phyloP scores from a whole-genome alignment of 2,888 invertebrate species.

The Phoenoteleia sp. region DNA sequence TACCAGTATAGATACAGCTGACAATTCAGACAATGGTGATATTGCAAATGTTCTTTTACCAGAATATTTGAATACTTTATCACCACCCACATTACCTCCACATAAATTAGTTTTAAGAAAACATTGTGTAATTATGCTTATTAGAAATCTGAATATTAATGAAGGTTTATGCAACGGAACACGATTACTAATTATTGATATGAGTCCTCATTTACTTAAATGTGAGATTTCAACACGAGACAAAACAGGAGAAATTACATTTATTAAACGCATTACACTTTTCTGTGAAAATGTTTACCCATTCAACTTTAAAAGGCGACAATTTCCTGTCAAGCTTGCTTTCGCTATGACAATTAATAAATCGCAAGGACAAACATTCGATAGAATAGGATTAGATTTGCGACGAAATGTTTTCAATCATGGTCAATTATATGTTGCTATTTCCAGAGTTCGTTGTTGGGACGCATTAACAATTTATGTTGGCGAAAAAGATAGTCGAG shows the following conservation, averaged over 20 bases:
- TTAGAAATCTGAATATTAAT: slow-evolving; percentile 14
- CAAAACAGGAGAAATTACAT: slow-evolving; percentile 5
- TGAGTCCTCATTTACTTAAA: neutral
- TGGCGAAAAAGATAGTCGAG: slow-evolving; percentile 43
- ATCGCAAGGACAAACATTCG: slow-evolving; percentile 11
- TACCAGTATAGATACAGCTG: slow-evolving; percentile 34
- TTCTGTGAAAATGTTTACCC: slow-evolving; percentile 7
- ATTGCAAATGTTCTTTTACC: slow-evolving; percentile 30
- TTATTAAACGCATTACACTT: neutral
- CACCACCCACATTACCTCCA: slow-evolving; percentile 19
- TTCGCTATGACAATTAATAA: slow-evolving; percentile 27
- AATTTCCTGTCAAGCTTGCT: slow-evolving; percentile 9
- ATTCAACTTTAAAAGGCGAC: neutral
- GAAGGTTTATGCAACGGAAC: slow-evolving; percentile 35
- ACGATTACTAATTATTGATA: neutral
- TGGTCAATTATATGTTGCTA: slow-evolving; percentile 24
- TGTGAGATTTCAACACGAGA: slow-evolving; percentile 70
- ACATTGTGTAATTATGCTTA: slow-evolving; percentile 30
- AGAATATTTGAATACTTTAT: slow-evolving; percentile 46
- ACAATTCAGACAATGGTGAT: slow-evolving; percentile 21
- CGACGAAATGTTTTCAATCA: neutral
- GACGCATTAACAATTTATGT: slow-evolving; percentile 25
- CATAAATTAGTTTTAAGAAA: slow-evolving; percentile 26
- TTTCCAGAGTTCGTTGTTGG: slow-evolving; percentile 1
- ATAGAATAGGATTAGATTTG: neutral